Base-by-base conservation (phyloP, 1,140 invertebrate species). In the Rhopalosiphum padi region DNA sequence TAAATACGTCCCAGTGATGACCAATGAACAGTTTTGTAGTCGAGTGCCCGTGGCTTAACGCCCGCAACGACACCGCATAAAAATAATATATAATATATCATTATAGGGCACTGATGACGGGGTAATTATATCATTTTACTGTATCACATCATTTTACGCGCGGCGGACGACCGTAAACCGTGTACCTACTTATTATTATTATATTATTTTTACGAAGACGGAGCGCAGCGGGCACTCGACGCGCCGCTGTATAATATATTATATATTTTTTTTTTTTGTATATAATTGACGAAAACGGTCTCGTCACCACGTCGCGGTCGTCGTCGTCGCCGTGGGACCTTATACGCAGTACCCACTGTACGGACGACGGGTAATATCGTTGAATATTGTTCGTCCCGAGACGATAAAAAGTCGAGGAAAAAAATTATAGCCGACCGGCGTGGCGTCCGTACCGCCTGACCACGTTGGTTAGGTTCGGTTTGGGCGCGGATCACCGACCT, bases 401-500 rank as follows among this genome's bases (percentile, higher is more conserved):
- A 41, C 77, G 77, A 83, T 41, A 41, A 41, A 83, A 35, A 30
- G 43, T n/a, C 43, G 85, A 30, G 37, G 41, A 46, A 87, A 87
- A 46, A 46, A 87, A 30, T 3, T 5, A 85, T 1, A 25, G 9
- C 7, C 15, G 60, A 46, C 18, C 9, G 41, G 23, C 85, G 46
- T 22, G 30, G 15, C 25, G 43, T 30, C 9, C 86, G 86, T 86
- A 86, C 25, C 83, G 8, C 83, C 23, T n/a, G n/a, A 77, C 60
- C 60, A 77, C 30, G 41, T 41, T 2, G 60, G 60, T 35, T 18
- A 21, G 60, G 83, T 43, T 43, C 41, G 85, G 83, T 86, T 48
- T 25, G 86, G 46, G 15, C 46, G 86, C 86, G 86, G 86, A 88
- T 88, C 86, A 88, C 86, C 86, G 86, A 88, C 86, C 86, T 88